Base-by-base conservation (phyloP, 2,888 invertebrate species). In the Hedychridium roseum region DNA sequence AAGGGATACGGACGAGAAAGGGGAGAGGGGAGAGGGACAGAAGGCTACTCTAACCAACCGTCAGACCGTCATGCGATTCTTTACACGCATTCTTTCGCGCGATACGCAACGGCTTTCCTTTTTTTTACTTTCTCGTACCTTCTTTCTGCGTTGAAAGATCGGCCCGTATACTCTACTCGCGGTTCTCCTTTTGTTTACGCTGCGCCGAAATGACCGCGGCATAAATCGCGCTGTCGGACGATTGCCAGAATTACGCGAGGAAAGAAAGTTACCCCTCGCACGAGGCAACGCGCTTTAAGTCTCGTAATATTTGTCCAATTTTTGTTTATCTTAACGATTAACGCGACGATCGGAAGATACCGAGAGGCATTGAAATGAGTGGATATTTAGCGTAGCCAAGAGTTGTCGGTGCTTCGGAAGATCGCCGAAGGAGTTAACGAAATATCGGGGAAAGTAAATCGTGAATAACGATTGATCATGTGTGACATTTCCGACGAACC, bases 11-110 rank as follows among this genome's bases (percentile, higher is more conserved):
- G 32, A 30, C 14, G 30, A 15, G 21, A 23, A 39, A 35, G 23
- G 27, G 27, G 37, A 40, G 11, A 27, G 32, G 14, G 20, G 26
- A 31, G 27, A 6, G 6, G 18, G 21, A 12, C 20, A n/a, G 21
- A 17, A 9, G 5, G 12, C 16, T n/a, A 16, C 20, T 11, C 20
- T n/a, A 5, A 17, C 11, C 20, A 3, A 31, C 7, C 31, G 14
- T 12, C 31, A 14, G n/a, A 31, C 31, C 31, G 15, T 31, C 31
- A 17, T 20, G 21, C 11, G 21, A 62, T 62, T 58, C 60, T 58
- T 60, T 58, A 60, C 60, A 58, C 60, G 57, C 57, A 49, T 58
- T 60, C 58, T 54, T 63, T 59, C 52, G 53, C 54, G 52, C 54
- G 54, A 50, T 50, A 53, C 56, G 48, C 2, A 2, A n/a, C n/a